These are phyloP conservation scores for Sycophila sp. DNA, from an alignment of 1,140 invertebrate genomes.

Conservation along the genomic window DNA sequence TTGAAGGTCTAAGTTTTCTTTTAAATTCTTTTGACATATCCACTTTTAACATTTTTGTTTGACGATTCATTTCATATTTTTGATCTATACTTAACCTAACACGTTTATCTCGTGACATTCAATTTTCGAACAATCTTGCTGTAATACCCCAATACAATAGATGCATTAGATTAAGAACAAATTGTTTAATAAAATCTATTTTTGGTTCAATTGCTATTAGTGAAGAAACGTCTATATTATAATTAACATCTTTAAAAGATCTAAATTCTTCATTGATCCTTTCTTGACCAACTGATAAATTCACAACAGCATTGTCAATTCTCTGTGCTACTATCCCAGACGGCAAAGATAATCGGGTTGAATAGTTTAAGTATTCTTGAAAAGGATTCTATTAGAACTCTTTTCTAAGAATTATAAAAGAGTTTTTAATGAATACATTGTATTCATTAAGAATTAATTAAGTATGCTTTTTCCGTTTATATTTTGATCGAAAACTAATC, in stretches of 20 bases:
- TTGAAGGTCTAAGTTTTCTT: not conserved
- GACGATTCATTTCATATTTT: conserved; percentile 15
- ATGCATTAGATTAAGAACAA: conserved; percentile 39
- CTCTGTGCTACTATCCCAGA: not conserved
- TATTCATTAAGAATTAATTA: too few species aligned
- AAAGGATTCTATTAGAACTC: too few species aligned
- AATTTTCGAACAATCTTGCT: conserved; percentile 6
- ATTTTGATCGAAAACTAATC: too few species aligned
- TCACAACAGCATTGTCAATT: not conserved
- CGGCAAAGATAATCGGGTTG: too few species aligned
- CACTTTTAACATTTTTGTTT: conserved; percentile 8
- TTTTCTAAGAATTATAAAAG: too few species aligned
- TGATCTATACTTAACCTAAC: not conserved
- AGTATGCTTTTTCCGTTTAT: too few species aligned
- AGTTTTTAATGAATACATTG: too few species aligned
- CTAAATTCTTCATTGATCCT: conserved; percentile 6
- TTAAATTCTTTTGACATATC: conserved; percentile 28
- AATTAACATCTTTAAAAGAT: not conserved
- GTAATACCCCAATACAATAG: conserved; percentile 20
- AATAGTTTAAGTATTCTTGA: too few species aligned
- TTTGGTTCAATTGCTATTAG: conserved; percentile 24
- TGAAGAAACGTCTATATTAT: not conserved
- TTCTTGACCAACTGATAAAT: not conserved
- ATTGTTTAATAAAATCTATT: conserved; percentile 20
- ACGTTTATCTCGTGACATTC: not conserved